phyloP scores from a whole-genome alignment of 2,888 invertebrate genomes.

The Euclidia mi region DNA sequence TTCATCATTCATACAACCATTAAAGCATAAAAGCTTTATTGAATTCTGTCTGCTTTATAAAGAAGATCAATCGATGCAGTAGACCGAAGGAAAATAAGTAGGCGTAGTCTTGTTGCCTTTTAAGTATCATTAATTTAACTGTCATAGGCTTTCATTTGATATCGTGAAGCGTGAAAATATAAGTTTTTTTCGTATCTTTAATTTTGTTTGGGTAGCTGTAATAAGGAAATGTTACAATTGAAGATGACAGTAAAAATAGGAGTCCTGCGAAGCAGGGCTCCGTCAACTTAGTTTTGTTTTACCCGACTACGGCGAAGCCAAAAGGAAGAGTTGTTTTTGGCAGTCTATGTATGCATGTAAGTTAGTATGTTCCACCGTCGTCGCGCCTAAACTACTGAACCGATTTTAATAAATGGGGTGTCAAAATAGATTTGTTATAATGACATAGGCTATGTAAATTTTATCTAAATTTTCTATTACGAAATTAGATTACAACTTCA shows the following conservation, averaged over 20 bases:
- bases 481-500: too few species aligned
- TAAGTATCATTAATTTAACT: constrained; percentile 52
- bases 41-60: constrained; percentile 50
- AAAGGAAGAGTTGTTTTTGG: too few species aligned
- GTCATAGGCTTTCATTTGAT: constrained; percentile 40
- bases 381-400: too few species aligned
- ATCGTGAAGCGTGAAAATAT: constrained; percentile 25
- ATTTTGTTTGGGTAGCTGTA: constrained; percentile 6
- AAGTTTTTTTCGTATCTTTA: constrained; percentile 19
- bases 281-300: too few species aligned
- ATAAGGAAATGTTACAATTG: background rate
- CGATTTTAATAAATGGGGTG: too few species aligned
- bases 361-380: too few species aligned
- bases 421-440: too few species aligned
- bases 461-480: too few species aligned
- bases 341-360: too few species aligned
- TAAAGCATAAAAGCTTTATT: constrained; percentile 38
- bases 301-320: too few species aligned
- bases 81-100: constrained; percentile 46
- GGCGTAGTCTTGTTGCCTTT: constrained; percentile 49
- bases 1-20: constrained; percentile 29
- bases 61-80: constrained; percentile 50
- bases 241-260: background rate
- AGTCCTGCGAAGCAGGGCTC: too few species aligned
- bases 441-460: too few species aligned